These are phyloP conservation scores for Thelaira solivaga DNA, from an alignment of 2,888 invertebrate species.

Conservation along the genomic window DNA sequence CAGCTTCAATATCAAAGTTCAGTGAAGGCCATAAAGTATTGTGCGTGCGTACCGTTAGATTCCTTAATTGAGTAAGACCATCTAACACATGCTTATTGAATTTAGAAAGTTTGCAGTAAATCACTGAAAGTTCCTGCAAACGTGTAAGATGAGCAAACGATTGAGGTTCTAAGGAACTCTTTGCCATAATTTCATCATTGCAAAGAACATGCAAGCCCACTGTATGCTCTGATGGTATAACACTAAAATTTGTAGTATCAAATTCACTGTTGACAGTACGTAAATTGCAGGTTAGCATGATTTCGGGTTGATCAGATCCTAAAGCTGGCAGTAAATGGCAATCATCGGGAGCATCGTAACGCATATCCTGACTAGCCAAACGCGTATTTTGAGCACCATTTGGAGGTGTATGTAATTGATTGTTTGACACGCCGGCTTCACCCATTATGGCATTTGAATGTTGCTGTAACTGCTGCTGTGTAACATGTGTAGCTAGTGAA, in stretches of 20 bases:
- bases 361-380: slow-evolving; percentile 62
- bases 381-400: slow-evolving; percentile 48
- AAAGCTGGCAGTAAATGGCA: slow-evolving; percentile 79
- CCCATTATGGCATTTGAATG: slow-evolving; percentile 74
- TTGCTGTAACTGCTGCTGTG: slow-evolving; percentile 65
- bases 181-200: slow-evolving; percentile 87
- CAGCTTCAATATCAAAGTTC: slow-evolving; percentile 88
- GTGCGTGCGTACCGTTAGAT: slow-evolving; percentile 90
- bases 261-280: slow-evolving; percentile 91
- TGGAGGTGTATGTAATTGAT: slow-evolving; percentile 68
- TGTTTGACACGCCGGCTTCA: slow-evolving; percentile 71
- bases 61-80: slow-evolving; percentile 88
- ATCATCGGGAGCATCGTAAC: slow-evolving; percentile 90
- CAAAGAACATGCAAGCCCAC: slow-evolving; percentile 88
- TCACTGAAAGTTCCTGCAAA: slow-evolving; percentile 87
- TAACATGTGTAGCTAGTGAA: slow-evolving; percentile 60
- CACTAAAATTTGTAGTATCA: slow-evolving; percentile 92
- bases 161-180: slow-evolving; percentile 86
- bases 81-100: slow-evolving; percentile 88
- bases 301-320: slow-evolving; percentile 80
- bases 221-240: slow-evolving; percentile 90
- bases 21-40: slow-evolving; percentile 91
- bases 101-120: slow-evolving; percentile 90
- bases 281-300: slow-evolving; percentile 87
- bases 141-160: slow-evolving; percentile 89